These are phyloP conservation scores for Takifugu rubripes DNA, from an alignment of 2,797 vertebrate species.

Conservation along the genomic window DNA sequence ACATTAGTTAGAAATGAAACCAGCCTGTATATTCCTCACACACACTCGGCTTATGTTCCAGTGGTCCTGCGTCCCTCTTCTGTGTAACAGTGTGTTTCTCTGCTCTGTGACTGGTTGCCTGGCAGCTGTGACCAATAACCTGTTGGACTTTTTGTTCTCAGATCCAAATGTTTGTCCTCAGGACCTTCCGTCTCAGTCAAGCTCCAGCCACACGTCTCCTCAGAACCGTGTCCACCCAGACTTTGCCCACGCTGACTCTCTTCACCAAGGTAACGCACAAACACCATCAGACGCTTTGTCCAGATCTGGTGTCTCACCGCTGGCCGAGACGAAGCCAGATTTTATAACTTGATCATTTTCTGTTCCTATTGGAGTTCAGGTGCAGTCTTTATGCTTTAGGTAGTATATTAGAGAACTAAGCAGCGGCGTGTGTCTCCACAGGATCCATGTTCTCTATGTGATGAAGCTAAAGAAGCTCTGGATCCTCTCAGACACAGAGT, in stretches of 20 bases:
- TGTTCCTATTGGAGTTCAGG: too few relatives aligned
- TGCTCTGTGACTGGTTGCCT: constrained; percentile 19
- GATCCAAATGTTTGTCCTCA: constrained; percentile 45
- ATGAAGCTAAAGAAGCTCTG: constrained; percentile 58
- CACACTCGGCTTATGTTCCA: too few relatives aligned
- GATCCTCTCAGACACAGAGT: constrained; percentile 52
- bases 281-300: background rate
- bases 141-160: constrained; percentile 41
- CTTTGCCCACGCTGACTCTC: constrained; percentile 55
- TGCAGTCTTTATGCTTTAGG: background rate
- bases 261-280: constrained; percentile 55
- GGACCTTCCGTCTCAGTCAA: constrained; percentile 18
- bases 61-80: too few relatives aligned
- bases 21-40: too few relatives aligned
- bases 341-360: background rate
- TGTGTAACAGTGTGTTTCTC: too few relatives aligned
- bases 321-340: constrained; percentile 4
- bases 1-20: too few relatives aligned
- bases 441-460: constrained; percentile 62
- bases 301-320: background rate
- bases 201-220: constrained; percentile 26
- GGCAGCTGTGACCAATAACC: background rate
- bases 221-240: constrained; percentile 25
- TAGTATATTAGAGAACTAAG: background rate
- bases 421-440: constrained; percentile 9